Percentiles rank a stretch among this genome's conserved stretches.
Conservation (phyloP, 2,888 invertebrate species). For the Chrysolina haemoptera region DNA sequence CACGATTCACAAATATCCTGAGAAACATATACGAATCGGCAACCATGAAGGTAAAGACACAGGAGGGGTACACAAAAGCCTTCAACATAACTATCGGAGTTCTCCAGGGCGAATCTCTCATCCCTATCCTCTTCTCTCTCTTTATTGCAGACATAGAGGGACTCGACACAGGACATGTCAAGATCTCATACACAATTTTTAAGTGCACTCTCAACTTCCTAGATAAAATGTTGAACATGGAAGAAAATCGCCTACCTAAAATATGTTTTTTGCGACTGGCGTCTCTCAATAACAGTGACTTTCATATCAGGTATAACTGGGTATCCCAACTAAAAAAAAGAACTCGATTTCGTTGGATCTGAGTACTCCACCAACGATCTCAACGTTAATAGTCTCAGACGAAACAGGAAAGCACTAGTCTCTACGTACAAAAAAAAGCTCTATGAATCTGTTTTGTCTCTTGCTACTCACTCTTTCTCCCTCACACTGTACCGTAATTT, state of each 20-base stretch:
- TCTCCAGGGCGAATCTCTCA: constrained; percentile 14
- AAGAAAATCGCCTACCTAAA: not conserved
- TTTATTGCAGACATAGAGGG: constrained; percentile 2
- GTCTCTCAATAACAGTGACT: not conserved
- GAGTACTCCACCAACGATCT: not conserved
- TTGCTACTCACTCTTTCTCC: no score
- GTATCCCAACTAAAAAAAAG: not conserved
- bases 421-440: not conserved
- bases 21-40: not conserved
- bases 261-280: not conserved
- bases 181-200: not conserved
- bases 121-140: not conserved
- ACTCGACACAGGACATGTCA: not conserved
- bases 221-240: not conserved
- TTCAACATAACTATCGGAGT: constrained; percentile 3
- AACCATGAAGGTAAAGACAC: constrained; percentile 15
- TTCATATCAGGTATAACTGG: not conserved
- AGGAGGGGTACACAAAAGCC: not conserved
- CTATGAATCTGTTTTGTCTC: no score
- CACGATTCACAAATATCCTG: not conserved
- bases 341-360: not conserved
- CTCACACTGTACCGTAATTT: no score
- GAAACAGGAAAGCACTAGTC: not conserved
- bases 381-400: not conserved
- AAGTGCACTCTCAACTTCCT: not conserved